Evolutionary conservation across 2,113 vertebrate species (phyloP), one percentile per base, ranked within the genome.

Genomic region (Colaptes auratus): DNA sequence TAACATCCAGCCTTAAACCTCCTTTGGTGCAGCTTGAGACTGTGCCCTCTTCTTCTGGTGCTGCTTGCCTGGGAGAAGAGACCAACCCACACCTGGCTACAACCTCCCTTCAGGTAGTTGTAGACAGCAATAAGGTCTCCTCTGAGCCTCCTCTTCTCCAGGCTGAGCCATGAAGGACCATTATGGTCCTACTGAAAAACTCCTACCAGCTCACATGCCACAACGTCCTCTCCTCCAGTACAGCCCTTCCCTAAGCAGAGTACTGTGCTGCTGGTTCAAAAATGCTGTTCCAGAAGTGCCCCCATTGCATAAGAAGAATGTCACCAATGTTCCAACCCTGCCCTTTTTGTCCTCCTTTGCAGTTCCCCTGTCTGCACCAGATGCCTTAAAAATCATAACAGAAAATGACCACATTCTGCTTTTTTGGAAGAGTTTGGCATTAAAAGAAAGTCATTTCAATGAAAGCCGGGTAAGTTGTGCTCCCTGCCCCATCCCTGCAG

Each of bases 391-490:
- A 96, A 98, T 99, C 65, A 94, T 99, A 89, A 98, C 98, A 5
- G 99, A 99, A 96, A 99, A 98, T 0, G 99, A 99, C 86, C 99
- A 99, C 1, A 97, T 99, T 80, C 98, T 99, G 93, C 98, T 99
- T 10, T 98, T 99, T 89, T 99, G 99, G 99, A 99, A 99, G 97
- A 99, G 99, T 92, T 97, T 99, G 78, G 99, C 98, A 0, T 94
- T 99, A 75, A 98, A 98, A 86, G 99, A 99, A 84, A 98, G 98
- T 24, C 97, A 97, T 88, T 99, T 99, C 95, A 98, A 98, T 31
- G 99, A 99, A 96, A 99, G 98, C 97, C 97, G 99, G 97, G 99
- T 99, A 93, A 98, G 99, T 96, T 13, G 30, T 6, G 25, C 64
- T 28, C 3, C 52, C 15, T 42, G 20, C 65, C 52, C 9, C 7